Evolutionary conservation across 2,113 vertebrate genomes (phyloP).

Genomic region (Sylvietta virens): DNA sequence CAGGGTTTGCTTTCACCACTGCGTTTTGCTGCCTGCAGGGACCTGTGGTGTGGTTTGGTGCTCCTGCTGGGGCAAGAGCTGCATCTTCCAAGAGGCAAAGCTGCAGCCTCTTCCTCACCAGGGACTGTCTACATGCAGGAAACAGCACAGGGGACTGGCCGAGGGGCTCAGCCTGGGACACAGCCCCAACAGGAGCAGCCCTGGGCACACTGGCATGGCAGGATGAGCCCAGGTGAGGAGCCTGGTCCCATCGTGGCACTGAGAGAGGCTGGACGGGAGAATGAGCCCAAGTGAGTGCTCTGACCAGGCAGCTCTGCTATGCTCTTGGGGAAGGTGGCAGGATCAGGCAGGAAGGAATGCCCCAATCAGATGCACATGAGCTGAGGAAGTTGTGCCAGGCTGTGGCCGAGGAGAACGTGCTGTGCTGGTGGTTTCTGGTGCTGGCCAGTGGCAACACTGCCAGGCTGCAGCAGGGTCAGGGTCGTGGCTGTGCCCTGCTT

Average conservation of each 20-base stretch:
- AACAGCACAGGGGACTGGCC: not conserved
- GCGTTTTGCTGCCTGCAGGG: not conserved
- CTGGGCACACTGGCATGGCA: not conserved
- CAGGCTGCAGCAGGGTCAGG: not conserved
- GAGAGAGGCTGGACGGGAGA: not conserved
- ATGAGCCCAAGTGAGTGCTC: not conserved
- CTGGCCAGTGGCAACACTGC: rapidly evolving
- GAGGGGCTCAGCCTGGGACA: not conserved
- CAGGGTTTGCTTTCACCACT: no score
- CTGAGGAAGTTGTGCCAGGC: not conserved
- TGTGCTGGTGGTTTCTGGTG: rapidly evolving
- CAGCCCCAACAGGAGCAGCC: not conserved
- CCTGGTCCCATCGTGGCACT: not conserved
- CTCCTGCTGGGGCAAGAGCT: not conserved
- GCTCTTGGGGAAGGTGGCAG: rapidly evolving
- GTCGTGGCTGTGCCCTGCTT: rapidly evolving
- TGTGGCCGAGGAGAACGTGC: rapidly evolving
- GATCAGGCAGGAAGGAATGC: not conserved
- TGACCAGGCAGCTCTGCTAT: not conserved
- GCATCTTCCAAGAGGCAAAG: no score
- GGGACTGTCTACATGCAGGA: not conserved
- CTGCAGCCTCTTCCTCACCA: not conserved
- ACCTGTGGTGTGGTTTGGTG: not conserved
- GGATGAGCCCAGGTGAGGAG: not conserved
- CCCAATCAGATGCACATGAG: rapidly evolving